Evolutionary conservation across 2,888 invertebrate genomes (phyloP), one percentile per base, ranked within the genome.

Genomic region (Notodromas monacha): DNA sequence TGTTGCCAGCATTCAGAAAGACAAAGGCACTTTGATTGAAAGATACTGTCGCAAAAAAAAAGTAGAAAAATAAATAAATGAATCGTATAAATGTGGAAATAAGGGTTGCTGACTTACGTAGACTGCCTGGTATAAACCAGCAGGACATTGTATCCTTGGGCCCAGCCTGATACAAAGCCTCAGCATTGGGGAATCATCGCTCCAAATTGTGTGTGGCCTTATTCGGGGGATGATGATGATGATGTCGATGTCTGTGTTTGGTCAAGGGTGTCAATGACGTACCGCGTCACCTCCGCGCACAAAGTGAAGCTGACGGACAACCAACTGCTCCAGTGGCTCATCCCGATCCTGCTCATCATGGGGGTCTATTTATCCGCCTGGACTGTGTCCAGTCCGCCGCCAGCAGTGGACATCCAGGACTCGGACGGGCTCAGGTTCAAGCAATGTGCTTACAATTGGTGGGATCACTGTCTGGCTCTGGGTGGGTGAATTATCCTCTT

Each of bases 171-270:
- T n/a, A n/a, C n/a, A n/a, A n/a, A n/a, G n/a, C n/a, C n/a, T n/a
- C n/a, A n/a, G n/a, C n/a, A n/a, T n/a, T n/a, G n/a, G n/a, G n/a
- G n/a, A n/a, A n/a, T n/a, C n/a, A n/a, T n/a, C n/a, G n/a, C n/a
- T n/a, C n/a, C n/a, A n/a, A n/a, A n/a, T n/a, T n/a, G n/a, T n/a
- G n/a, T n/a, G 79, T 6, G 77, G 81, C 5, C 54, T 84, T 27
- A 56, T 84, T 3, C 70, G 84, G 67, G 84, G 84, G 52, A 81
- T 81, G 8, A 81, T 81, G 81, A 64, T 79, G 76, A 74, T 50
- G 51, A 41, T 37, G 27, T 28, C n/a, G n/a, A n/a, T n/a, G n/a
- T n/a, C n/a, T n/a, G n/a, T n/a, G n/a, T n/a, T n/a, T n/a, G n/a
- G n/a, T n/a, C n/a, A n/a, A 77, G 79, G 43, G 77, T 84, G 30